Base-by-base conservation (phyloP, 2,113 vertebrate genomes). In the Neotragus moschatus region DNA sequence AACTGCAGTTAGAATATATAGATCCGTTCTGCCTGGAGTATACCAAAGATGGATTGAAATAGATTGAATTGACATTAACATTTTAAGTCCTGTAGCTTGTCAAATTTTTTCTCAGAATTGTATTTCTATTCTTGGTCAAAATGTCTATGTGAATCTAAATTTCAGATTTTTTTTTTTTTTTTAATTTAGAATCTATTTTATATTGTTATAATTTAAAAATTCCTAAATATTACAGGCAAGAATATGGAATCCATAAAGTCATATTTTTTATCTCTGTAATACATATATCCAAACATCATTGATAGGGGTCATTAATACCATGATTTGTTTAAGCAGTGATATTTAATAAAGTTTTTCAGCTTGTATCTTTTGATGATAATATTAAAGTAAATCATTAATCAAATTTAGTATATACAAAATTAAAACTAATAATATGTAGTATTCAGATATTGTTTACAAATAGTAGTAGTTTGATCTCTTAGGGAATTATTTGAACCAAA, bases 401-500 rank as follows among this genome's bases (percentile, higher is more conserved):
- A 98, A 97, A 98, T 96, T 93, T 39, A 96, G 79, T 88, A 97
- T 93, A 98, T 98, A 98, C 89, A 96, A 98, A 98, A 98, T 99
- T 97, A 96, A 93, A 97, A 98, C 97, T 98, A 98, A 97, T 98
- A 98, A 97, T 96, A 96, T 43, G 91, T 98, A 84, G 85, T 97
- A 96, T 96, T 98, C 85, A 98, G 98, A 98, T 98, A 98, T 85
- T 93, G 97, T 63, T 98, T 96, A 96, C 84, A 97, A 97, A 96
- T 97, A 98, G 86, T 97, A 97, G 84, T 97, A 98, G 98, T 94
- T 98, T 98, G 97, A 98, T 98, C 97, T 98, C 96, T 97, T 98
- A 98, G 98, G 97, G 99, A 98, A 98, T 98, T 98, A 99, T 98
- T 97, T 97, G 97, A 98, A 98, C 97, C 91, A 98, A 98, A 98